Evolutionary conservation across 2,113 vertebrate species (phyloP).

Genomic region (Pimephales promelas): DNA sequence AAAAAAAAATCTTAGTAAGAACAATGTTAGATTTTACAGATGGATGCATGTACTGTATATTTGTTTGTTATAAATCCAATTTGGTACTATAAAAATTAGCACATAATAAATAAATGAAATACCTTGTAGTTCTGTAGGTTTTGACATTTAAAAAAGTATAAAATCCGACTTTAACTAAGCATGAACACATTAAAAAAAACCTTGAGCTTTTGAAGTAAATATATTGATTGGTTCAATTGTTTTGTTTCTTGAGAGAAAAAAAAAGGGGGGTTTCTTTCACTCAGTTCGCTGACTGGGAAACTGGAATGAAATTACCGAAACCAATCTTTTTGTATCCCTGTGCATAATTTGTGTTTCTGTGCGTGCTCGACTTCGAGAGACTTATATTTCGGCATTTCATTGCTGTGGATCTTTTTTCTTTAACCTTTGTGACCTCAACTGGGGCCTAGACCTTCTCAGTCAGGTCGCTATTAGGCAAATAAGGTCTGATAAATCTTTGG

Average conservation of each 20-base stretch:
- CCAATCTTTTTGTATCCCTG: neutral
- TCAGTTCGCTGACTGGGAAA: neutral
- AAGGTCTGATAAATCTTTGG: conserved; percentile 89
- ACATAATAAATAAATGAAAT: neutral
- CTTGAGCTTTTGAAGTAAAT: neutral
- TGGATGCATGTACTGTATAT: too few relatives aligned
- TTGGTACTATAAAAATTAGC: too few relatives aligned
- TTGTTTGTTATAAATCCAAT: too few relatives aligned
- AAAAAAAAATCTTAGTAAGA: too few relatives aligned
- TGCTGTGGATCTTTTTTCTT: conserved; percentile 38
- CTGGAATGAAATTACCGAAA: neutral
- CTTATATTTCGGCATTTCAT: conserved; percentile 70
- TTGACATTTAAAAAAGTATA: neutral
- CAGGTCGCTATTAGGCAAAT: conserved; percentile 91
- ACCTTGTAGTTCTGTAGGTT: neutral
- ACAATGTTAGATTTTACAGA: too few relatives aligned
- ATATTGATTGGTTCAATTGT: neutral
- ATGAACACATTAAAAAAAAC: too few relatives aligned
- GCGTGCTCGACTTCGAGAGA: conserved; percentile 74
- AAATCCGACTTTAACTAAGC: too few relatives aligned
- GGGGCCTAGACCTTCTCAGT: conserved; percentile 83
- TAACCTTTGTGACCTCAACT: conserved; percentile 80
- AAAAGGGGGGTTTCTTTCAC: neutral
- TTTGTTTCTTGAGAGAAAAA: neutral
- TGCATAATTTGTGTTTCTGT: neutral